These are phyloP conservation scores for Drosophila nikananu DNA, from an alignment of 1,140 invertebrate species.

Conservation along the genomic window DNA sequence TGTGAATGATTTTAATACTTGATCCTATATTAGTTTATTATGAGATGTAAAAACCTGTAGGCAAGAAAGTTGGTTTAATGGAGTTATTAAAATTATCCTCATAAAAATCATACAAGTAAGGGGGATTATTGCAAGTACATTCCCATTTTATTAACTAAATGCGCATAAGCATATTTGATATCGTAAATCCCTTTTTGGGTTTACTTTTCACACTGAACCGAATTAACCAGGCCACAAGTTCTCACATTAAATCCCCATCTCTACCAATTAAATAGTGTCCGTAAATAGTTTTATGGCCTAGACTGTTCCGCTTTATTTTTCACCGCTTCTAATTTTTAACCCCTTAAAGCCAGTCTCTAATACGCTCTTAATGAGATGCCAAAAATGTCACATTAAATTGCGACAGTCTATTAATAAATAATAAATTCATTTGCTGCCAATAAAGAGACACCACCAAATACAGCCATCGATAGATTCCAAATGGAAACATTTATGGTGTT, in stretches of 20 bases:
- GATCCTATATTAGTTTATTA: not conserved
- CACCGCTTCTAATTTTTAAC: not conserved
- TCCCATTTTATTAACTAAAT: not conserved
- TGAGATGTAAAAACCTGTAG: not conserved
- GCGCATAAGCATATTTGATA: constrained; percentile 10
- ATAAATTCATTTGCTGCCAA: constrained; percentile 75
- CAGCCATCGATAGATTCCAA: constrained; percentile 20
- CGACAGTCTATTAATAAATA: constrained; percentile 78
- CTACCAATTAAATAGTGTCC: constrained; percentile 10
- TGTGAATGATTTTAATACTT: not conserved
- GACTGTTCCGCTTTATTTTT: not conserved
- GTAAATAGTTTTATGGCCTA: constrained; percentile 47
- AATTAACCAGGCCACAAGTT: constrained; percentile 17
- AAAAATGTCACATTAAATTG: constrained; percentile 79
- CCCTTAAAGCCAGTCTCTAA: constrained; percentile 49
- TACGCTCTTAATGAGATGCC: constrained; percentile 77
- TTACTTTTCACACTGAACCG: not conserved
- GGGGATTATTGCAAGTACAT: not conserved
- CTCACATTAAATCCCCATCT: constrained; percentile 28
- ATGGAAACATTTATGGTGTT: constrained; percentile 34
- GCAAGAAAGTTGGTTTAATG: not conserved
- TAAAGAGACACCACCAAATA: constrained; percentile 71
- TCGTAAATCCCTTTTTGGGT: constrained; percentile 2
- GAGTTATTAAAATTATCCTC: no score
- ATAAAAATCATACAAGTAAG: not conserved